Evolutionary conservation across 2,113 vertebrate species (phyloP), one percentile per base, ranked within the genome.

Genomic region (Chaenocephalus aceratus): DNA sequence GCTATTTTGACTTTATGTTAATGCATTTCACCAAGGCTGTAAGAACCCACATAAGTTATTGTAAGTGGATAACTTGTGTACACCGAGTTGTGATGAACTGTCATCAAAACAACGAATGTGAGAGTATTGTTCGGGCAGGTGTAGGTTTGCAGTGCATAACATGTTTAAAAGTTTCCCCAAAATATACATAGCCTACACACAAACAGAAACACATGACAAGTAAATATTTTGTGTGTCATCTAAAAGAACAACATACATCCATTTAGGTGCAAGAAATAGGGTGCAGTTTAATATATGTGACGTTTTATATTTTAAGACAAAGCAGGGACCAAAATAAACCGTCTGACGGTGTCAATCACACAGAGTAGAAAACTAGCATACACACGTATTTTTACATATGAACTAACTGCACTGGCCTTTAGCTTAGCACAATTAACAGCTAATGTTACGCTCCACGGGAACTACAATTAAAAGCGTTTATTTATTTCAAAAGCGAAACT

Each of bases 321-420:
- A 30, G 30, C 30, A 36, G 41, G 18, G 18, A 59, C 81, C 53
- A 70, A 70, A 84, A 79, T 65, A 79, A 75, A 64, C 65, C 59
- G 5, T 14, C 1, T 10, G 36, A 2, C 44, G 18, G 30, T 34
- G 57, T 62, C 26, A 63, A 21, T 10, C 34, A 2, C 57, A 36
- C 3, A 7, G 2, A 57, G 41, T 4, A 16, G 41, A 14, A 30
- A 21, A 57, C 10, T 5, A 30, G 30, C 4, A 30, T 30, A 30
- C 30, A 30, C 30, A 30, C 30, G 30, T 30, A 30, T 30, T 30
- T 46, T 5, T 9, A 18, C 6, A 13, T 2, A 45, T 21, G 5
- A 53, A 52, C 1, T 16, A 5, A 21, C 44, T 54, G 7, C 6
- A 30, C 6, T 5, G 2, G 7, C n/a, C 16, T 26, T 13, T 10